These are phyloP conservation scores for Cheilosia soror DNA, from an alignment of 2,888 invertebrate species.

Conservation along the genomic window DNA sequence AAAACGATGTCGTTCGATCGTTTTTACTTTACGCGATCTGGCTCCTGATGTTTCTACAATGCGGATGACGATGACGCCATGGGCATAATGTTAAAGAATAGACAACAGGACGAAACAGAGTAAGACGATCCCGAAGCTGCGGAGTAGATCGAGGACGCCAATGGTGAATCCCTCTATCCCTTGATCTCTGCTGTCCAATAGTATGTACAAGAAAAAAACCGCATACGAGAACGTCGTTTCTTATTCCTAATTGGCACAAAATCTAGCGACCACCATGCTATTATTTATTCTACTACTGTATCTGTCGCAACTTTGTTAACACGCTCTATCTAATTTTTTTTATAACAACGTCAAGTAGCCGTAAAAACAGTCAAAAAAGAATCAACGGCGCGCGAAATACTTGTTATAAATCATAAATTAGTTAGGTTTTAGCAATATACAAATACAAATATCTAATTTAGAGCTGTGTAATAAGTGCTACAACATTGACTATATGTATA, in stretches of 20 bases:
- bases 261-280: too few species aligned
- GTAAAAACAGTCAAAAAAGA: not conserved
- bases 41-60: constrained; percentile 73
- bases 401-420: too few species aligned
- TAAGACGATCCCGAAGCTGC: constrained; percentile 88
- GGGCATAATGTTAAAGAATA: constrained; percentile 85
- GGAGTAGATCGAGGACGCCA: constrained; percentile 84
- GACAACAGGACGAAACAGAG: constrained; percentile 86
- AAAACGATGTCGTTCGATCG: too few species aligned
- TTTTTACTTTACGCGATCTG: too few species aligned
- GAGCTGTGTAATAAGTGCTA: too few species aligned
- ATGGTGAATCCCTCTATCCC: constrained; percentile 79
- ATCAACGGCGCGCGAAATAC: not conserved
- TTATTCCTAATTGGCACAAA: too few species aligned
- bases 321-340: not conserved
- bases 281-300: not conserved
- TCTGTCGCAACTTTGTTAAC: not conserved
- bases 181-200: too few species aligned
- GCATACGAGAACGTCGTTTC: too few species aligned
- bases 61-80: constrained; percentile 83
- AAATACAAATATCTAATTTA: too few species aligned
- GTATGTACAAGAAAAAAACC: too few species aligned
- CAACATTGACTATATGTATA: too few species aligned
- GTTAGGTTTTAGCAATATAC: too few species aligned
- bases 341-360: not conserved